Conservation (phyloP, 2,113 vertebrate genomes). For the Casuarius casuarius region DNA sequence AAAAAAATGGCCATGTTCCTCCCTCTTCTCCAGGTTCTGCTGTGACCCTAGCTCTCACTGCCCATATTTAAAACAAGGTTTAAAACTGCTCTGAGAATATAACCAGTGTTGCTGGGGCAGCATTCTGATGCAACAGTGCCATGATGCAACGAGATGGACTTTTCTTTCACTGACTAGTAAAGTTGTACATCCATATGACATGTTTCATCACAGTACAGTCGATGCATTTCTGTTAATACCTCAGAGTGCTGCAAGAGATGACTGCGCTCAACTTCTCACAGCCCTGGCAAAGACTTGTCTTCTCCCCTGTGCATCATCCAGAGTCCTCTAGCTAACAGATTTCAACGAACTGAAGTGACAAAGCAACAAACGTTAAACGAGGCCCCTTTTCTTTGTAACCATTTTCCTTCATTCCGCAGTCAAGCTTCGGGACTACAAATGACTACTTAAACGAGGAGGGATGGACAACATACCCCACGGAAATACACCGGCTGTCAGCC, state of each 20-base stretch:
- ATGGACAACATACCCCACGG: rapidly evolving
- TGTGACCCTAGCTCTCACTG: not conserved
- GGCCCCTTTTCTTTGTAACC: not conserved
- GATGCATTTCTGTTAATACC: not conserved
- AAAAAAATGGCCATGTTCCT: not conserved
- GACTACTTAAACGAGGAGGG: not conserved
- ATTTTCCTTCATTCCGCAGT: not conserved
- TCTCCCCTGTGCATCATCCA: not conserved
- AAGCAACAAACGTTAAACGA: not conserved
- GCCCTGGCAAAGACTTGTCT: not conserved
- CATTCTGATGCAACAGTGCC: not conserved
- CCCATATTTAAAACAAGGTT: not conserved
- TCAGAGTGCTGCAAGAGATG: not conserved
- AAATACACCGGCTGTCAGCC: not conserved
- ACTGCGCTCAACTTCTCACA: not conserved
- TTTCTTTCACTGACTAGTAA: not conserved
- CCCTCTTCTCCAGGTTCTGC: not conserved
- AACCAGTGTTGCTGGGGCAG: rapidly evolving
- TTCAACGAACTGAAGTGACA: not conserved
- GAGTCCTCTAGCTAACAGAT: rapidly evolving
- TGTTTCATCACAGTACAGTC: not conserved
- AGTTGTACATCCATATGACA: not conserved
- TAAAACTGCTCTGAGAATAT: not conserved
- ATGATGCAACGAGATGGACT: not conserved
- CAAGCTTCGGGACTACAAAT: not conserved